Conservation (phyloP, 2,888 invertebrate genomes). For the Agonum fuliginosum region DNA sequence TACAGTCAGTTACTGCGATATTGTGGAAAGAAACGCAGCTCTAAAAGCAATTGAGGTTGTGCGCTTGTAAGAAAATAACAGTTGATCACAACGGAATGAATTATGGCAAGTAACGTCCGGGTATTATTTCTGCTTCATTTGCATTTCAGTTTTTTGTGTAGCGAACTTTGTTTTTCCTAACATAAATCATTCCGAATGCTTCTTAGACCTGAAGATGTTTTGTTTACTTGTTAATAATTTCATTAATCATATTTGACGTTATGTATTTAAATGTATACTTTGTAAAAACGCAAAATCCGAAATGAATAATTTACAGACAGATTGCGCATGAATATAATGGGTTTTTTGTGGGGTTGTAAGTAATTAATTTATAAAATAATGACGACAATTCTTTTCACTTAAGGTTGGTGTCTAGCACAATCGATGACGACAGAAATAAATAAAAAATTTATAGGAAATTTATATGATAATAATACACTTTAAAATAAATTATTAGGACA, state of each 20-base stretch:
- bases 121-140: conserved; percentile 20
- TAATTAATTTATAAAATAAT: conserved; percentile 19
- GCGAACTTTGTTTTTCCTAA: conserved; percentile 17
- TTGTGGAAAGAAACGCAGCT: too few relatives aligned
- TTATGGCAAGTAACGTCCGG: conserved; percentile 8
- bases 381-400: conserved; percentile 14
- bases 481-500: too few relatives aligned
- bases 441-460: too few relatives aligned
- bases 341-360: not conserved
- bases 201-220: conserved; percentile 23
- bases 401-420: too few relatives aligned
- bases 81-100: conserved; percentile 10
- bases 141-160: conserved; percentile 11
- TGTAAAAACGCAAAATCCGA: not conserved
- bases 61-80: conserved; percentile 1
- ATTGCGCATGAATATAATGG: not conserved
- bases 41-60: not conserved
- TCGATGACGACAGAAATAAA: too few relatives aligned
- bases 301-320: not conserved
- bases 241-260: conserved; percentile 30
- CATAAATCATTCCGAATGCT: conserved; percentile 22
- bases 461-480: too few relatives aligned
- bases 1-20: too few relatives aligned
- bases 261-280: conserved; percentile 28
- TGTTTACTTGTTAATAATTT: conserved; percentile 19